A percentile compares a stretch with the other conserved stretches of the same genome.
Conservation (phyloP, 2,888 invertebrate species). For the Lissonota sp. region DNA sequence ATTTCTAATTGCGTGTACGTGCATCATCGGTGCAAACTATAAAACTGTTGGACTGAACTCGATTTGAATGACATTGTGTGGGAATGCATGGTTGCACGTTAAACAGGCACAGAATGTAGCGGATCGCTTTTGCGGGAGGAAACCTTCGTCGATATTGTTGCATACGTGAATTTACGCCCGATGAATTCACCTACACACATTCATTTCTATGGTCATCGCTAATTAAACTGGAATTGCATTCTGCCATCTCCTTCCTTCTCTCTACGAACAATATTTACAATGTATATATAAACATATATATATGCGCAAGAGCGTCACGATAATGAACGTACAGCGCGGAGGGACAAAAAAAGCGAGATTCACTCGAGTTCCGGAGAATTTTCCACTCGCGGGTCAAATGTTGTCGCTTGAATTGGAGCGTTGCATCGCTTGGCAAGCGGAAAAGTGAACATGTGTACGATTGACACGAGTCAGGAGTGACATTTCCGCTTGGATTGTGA, state of each 20-base stretch:
- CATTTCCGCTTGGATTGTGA: constrained; percentile 24
- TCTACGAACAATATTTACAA: constrained; percentile 58
- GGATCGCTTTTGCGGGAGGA: neutral
- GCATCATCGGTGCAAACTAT: too few species aligned
- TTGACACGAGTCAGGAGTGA: constrained; percentile 21
- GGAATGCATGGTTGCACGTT: neutral
- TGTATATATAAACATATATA: constrained; percentile 1
- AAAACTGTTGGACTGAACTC: neutral
- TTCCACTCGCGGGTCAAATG: constrained; percentile 1
- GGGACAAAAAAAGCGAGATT: neutral
- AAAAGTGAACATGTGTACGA: constrained; percentile 16
- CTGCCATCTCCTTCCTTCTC: neutral
- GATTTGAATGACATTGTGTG: neutral
- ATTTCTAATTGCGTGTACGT: too few species aligned
- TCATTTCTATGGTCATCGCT: constrained; percentile 63
- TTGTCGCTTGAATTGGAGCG: constrained; percentile 33
- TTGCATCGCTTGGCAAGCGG: constrained; percentile 9
- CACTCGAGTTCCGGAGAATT: constrained; percentile 10
- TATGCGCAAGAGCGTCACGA: constrained; percentile 6
- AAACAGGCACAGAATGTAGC: neutral
- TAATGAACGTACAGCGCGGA: constrained; percentile 16
- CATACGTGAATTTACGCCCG: constrained; percentile 41
- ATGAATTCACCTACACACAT: constrained; percentile 63
- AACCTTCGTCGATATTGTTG: constrained; percentile 1
- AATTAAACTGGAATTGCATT: constrained; percentile 68